Conservation (phyloP, 2,888 invertebrate genomes). For the Dexiosoma caninum region DNA sequence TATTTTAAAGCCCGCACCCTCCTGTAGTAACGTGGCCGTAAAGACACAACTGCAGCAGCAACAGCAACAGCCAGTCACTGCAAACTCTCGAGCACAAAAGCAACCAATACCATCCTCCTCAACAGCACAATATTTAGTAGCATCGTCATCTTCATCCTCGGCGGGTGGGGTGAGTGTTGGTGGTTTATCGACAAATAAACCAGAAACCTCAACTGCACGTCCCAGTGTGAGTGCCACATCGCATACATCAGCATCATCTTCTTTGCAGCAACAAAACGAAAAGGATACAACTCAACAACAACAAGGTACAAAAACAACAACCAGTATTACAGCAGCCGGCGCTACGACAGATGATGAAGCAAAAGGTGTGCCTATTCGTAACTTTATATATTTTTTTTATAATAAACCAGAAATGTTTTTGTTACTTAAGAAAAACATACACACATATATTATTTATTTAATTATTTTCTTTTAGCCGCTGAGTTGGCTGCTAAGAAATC, state of each 20-base stretch:
- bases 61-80: constrained; percentile 8
- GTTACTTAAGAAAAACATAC: neutral
- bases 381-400: neutral
- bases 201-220: constrained; percentile 67
- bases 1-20: constrained; percentile 80
- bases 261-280: constrained; percentile 69
- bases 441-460: too few species aligned
- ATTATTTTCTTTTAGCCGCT: constrained; percentile 74
- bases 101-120: constrained; percentile 68
- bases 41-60: constrained; percentile 71
- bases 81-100: constrained; percentile 65
- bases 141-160: constrained; percentile 71
- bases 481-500: constrained; percentile 83
- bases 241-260: constrained; percentile 72
- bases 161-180: constrained; percentile 70
- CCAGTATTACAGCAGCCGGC: constrained; percentile 49
- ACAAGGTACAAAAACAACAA: constrained; percentile 55
- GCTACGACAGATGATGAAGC: constrained; percentile 80
- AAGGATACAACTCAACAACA: constrained; percentile 53
- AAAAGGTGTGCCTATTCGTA: constrained; percentile 79
- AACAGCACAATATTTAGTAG: constrained; percentile 69
- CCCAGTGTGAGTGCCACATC: constrained; percentile 74
- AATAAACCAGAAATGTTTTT: neutral
- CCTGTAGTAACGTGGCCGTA: constrained; percentile 79
- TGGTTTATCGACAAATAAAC: constrained; percentile 54